Conservation (phyloP, 2,888 invertebrate species). For the Drosophila anomelani region DNA sequence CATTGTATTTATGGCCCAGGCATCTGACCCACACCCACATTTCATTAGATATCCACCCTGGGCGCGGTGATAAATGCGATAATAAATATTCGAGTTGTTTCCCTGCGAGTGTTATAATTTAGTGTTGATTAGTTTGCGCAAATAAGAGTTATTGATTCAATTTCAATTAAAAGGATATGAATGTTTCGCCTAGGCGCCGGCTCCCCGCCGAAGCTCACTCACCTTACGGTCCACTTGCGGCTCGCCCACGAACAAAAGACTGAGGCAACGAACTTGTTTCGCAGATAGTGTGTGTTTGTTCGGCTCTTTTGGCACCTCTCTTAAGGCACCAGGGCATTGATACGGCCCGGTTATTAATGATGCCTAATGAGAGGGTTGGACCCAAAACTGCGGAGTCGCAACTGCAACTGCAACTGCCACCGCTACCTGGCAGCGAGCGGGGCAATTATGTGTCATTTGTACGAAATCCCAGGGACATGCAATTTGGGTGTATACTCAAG, state of each 20-base stretch:
- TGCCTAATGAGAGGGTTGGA: slow-evolving; percentile 75
- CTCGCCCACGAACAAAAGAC: slow-evolving; percentile 50
- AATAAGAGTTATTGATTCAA: slow-evolving; percentile 78
- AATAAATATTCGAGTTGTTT: slow-evolving; percentile 77
- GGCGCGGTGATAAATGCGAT: slow-evolving; percentile 72
- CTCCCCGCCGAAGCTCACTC: slow-evolving; percentile 31
- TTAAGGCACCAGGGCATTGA: slow-evolving; percentile 48
- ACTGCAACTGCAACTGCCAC: slow-evolving; percentile 26
- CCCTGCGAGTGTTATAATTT: slow-evolving; percentile 76
- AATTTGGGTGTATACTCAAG: slow-evolving; percentile 62
- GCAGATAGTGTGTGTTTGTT: slow-evolving; percentile 23
- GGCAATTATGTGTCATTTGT: slow-evolving; percentile 72
- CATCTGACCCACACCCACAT: slow-evolving; percentile 77
- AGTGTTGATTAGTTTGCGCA: slow-evolving; percentile 80
- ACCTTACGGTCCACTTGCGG: slow-evolving; percentile 24
- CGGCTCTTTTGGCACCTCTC: slow-evolving; percentile 58
- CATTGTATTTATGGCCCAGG: slow-evolving; percentile 61
- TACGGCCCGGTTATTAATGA: slow-evolving; percentile 70
- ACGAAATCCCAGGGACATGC: slow-evolving; percentile 48
- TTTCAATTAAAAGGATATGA: slow-evolving; percentile 81
- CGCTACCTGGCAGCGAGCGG: slow-evolving; percentile 41
- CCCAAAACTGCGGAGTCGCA: slow-evolving; percentile 33
- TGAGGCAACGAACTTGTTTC: slow-evolving; percentile 37
- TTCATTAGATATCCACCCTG: slow-evolving; percentile 63
- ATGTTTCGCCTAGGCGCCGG: slow-evolving; percentile 66